Evolutionary conservation across 37 sponge, comb jelly and placozoan species (phyloP).

Genomic region (Eunapius fragilis): DNA sequence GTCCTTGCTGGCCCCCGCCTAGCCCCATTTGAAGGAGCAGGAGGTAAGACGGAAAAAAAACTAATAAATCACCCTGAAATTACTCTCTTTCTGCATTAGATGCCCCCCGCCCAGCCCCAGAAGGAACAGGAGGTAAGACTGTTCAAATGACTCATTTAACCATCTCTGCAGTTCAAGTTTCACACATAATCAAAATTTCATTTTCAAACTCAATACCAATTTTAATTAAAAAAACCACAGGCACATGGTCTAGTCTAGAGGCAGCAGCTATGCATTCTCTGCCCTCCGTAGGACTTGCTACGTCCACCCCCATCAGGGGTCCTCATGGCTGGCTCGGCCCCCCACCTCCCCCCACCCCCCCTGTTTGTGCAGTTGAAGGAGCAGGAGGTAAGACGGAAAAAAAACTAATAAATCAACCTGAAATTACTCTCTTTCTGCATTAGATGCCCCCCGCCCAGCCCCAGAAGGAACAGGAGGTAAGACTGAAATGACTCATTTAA

Average conservation of each 20-base stretch:
- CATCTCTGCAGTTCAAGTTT: neutral
- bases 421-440: neutral
- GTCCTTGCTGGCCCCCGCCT: neutral
- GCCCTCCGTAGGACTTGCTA: neutral
- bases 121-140: neutral
- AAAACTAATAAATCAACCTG: neutral
- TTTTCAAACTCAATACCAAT: neutral
- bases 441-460: neutral
- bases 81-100: too few species aligned
- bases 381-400: neutral
- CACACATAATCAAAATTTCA: neutral
- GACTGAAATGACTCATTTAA: neutral
- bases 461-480: neutral
- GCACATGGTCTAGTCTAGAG: neutral
- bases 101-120: too few species aligned
- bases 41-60: too few species aligned
- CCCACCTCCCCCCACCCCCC: neutral
- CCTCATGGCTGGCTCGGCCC: neutral
- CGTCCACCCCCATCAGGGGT: neutral
- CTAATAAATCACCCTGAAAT: neutral
- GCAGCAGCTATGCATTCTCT: neutral
- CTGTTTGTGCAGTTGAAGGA: neutral
- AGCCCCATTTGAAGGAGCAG: neutral
- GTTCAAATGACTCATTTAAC: neutral
- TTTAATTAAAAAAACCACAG: neutral